A percentile compares a stretch with the other conserved stretches of the same genome.
These are phyloP conservation scores for Raphicerus campestris DNA, from an alignment of 2,113 vertebrate species.

Conservation along the genomic window DNA sequence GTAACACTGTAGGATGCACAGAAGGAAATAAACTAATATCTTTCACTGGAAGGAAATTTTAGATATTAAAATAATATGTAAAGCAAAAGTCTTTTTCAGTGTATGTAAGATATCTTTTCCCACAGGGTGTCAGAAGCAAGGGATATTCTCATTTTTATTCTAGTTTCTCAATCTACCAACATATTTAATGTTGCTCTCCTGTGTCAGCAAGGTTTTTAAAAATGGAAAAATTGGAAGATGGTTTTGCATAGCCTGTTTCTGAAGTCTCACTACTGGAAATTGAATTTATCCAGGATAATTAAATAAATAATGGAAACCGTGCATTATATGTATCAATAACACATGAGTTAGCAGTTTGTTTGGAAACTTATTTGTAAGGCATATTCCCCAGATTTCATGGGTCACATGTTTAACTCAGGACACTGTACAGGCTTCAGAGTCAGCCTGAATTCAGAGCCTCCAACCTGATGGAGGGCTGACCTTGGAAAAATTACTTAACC, in stretches of 20 bases:
- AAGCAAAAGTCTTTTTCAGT: not conserved
- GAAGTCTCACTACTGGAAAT: not conserved
- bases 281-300: not conserved
- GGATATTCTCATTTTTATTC: not conserved
- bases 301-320: not conserved
- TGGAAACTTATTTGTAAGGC: not conserved
- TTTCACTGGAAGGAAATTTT: constrained; percentile 1
- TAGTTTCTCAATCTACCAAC: not conserved
- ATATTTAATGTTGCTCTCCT: not conserved
- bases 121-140: not conserved
- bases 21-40: not conserved
- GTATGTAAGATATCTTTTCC: not conserved
- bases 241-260: not conserved
- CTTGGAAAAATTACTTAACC: not conserved
- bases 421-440: not conserved
- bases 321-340: not conserved
- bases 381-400: not conserved
- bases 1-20: not conserved
- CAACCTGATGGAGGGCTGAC: not conserved
- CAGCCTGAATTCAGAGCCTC: not conserved
- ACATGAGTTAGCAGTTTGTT: not conserved
- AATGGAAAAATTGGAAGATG: not conserved
- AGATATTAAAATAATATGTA: not conserved
- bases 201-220: not conserved
- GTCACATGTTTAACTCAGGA: not conserved